Evolutionary conservation across 2,888 invertebrate genomes (phyloP).

Genomic region (Xiphydria camelus): DNA sequence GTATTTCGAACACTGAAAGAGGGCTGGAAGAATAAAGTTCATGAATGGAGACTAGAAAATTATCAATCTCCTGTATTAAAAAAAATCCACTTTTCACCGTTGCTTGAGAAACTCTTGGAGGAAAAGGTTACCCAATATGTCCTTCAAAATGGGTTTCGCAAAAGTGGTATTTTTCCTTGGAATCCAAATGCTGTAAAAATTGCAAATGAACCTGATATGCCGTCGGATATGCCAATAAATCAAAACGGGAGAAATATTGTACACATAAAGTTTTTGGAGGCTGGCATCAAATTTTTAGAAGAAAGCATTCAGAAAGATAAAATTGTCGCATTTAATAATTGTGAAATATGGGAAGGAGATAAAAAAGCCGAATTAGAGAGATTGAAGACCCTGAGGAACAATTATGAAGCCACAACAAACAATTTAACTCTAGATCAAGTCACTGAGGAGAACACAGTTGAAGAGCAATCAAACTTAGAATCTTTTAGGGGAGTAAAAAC

Average conservation of each 20-base stretch:
- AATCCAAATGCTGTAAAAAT: constrained; percentile 15
- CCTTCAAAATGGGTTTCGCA: constrained; percentile 33
- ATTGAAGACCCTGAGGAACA: neutral
- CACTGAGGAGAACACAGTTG: no score
- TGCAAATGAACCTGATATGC: constrained; percentile 2
- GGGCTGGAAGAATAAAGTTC: constrained; percentile 19
- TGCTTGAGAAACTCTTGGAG: constrained; percentile 31
- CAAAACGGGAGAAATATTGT: no score
- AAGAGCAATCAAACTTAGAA: no score
- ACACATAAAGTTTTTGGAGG: constrained; percentile 8
- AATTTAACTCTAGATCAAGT: no score
- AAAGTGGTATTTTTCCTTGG: constrained; percentile 36
- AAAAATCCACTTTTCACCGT: constrained; percentile 33
- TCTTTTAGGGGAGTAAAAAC: no score
- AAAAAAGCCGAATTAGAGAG: constrained; percentile 11
- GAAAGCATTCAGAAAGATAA: constrained; percentile 8
- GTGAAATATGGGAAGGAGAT: constrained; percentile 12
- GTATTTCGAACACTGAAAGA: constrained; percentile 21
- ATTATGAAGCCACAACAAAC: no score
- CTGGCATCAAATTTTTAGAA: constrained; percentile 13
- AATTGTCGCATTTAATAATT: constrained; percentile 11
- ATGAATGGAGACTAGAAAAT: constrained; percentile 26
- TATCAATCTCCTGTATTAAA: constrained; percentile 23
- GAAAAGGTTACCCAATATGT: constrained; percentile 21
- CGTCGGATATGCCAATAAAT: no score